Conservation (phyloP, 1,140 invertebrate genomes). For the Drosophila grimshawi region DNA sequence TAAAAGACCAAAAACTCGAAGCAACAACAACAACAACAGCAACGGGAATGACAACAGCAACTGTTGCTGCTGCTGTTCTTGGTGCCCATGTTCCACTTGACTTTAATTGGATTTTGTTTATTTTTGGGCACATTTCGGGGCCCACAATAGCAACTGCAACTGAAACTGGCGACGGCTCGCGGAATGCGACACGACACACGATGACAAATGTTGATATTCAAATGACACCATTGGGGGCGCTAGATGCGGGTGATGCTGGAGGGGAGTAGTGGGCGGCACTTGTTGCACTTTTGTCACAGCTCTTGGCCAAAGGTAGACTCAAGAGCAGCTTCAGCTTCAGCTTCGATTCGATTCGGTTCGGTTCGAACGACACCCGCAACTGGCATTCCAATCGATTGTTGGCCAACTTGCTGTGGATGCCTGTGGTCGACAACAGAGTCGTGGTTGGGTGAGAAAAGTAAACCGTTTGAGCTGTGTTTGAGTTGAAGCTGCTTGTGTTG, state of each 20-base stretch:
- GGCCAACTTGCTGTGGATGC: constrained; percentile 59
- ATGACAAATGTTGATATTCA: constrained; percentile 82
- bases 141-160: constrained; percentile 21
- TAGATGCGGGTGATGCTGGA: constrained; percentile 18
- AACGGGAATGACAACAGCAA: constrained; percentile 25
- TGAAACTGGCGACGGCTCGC: constrained; percentile 43
- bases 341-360: neutral
- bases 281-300: constrained; percentile 57
- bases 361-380: constrained; percentile 59
- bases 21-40: constrained; percentile 36
- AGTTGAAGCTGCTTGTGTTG: constrained; percentile 8
- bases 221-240: constrained; percentile 71
- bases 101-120: constrained; percentile 80
- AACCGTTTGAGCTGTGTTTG: constrained; percentile 56
- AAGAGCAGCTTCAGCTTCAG: neutral
- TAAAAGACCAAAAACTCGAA: constrained; percentile 58
- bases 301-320: constrained; percentile 17
- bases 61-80: constrained; percentile 11
- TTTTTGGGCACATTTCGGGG: constrained; percentile 71
- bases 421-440: constrained; percentile 39
- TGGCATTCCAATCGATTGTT: constrained; percentile 76
- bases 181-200: constrained; percentile 77
- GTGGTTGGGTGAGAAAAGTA: constrained; percentile 68
- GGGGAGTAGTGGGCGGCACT: constrained; percentile 33
- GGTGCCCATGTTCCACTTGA: constrained; percentile 72